Percentiles rank a stretch among this genome's conserved stretches.
phyloP scores from a whole-genome alignment of 2,888 invertebrate species.

The Spodoptera picta region DNA sequence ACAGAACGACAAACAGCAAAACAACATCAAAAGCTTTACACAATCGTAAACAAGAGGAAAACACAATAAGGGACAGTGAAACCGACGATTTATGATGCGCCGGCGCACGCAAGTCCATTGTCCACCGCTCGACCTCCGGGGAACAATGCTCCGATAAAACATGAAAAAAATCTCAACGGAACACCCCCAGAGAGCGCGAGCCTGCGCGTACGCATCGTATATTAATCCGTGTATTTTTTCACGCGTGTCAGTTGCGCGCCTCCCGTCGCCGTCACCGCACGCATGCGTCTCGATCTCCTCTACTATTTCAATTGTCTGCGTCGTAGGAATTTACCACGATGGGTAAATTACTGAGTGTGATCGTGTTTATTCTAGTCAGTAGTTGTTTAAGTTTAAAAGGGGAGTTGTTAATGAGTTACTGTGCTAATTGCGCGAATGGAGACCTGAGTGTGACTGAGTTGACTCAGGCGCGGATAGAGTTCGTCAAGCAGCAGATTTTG shows the following conservation, averaged over 20 bases:
- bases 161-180: constrained; percentile 41
- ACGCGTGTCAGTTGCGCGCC: constrained; percentile 69
- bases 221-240: constrained; percentile 54
- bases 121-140: constrained; percentile 57
- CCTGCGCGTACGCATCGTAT: constrained; percentile 49
- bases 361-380: constrained; percentile 76
- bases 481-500: constrained; percentile 95
- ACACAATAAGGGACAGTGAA: constrained; percentile 36
- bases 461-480: constrained; percentile 92
- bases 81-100: constrained; percentile 42
- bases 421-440: constrained; percentile 79
- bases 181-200: constrained; percentile 48
- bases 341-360: constrained; percentile 65
- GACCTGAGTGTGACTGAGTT: constrained; percentile 88
- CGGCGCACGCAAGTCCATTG: constrained; percentile 62
- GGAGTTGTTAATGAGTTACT: constrained; percentile 70
- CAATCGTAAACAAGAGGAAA: constrained; percentile 38
- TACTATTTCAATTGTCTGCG: constrained; percentile 78
- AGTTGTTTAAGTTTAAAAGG: constrained; percentile 72
- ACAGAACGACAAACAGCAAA: constrained; percentile 41
- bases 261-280: constrained; percentile 63
- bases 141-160: constrained; percentile 43
- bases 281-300: constrained; percentile 79
- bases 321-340: constrained; percentile 72
- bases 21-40: constrained; percentile 36